Percentiles rank a stretch among this genome's conserved stretches.
phyloP scores from a whole-genome alignment of 1,140 invertebrate species.

The Drosophila nigrodunni region DNA sequence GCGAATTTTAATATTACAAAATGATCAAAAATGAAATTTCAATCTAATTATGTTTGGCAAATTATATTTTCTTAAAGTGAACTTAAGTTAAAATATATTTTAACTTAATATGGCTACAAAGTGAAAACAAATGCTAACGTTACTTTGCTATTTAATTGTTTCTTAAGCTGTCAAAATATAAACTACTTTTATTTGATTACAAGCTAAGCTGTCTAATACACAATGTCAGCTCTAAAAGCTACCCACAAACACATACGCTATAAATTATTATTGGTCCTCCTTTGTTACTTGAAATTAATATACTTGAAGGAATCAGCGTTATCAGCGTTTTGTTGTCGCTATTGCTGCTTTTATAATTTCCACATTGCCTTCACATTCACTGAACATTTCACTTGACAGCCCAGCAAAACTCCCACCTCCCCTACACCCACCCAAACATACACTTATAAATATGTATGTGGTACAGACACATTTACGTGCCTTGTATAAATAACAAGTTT shows the following conservation, averaged over 20 bases:
- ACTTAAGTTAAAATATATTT: too few species aligned
- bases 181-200: too few species aligned
- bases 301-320: conserved; percentile 30
- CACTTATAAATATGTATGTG: conserved; percentile 10
- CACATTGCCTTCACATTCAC: conserved; percentile 57
- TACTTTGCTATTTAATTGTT: too few species aligned
- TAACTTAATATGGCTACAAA: too few species aligned
- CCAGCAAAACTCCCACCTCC: neutral
- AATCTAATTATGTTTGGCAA: too few species aligned
- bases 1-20: too few species aligned
- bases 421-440: conserved; percentile 1
- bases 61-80: too few species aligned
- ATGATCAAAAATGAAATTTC: too few species aligned
- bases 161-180: too few species aligned
- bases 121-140: too few species aligned
- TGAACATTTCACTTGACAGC: conserved; percentile 70
- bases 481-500: conserved; percentile 74
- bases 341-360: conserved; percentile 55
- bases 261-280: neutral
- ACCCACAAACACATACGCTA: neutral
- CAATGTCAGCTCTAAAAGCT: conserved; percentile 6
- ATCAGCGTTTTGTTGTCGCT: conserved; percentile 43
- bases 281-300: conserved; percentile 33
- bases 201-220: conserved; percentile 5
- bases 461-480: conserved; percentile 55